These are phyloP conservation scores for Liasis olivaceus DNA, from an alignment of 2,797 vertebrate genomes.

Conservation along the genomic window DNA sequence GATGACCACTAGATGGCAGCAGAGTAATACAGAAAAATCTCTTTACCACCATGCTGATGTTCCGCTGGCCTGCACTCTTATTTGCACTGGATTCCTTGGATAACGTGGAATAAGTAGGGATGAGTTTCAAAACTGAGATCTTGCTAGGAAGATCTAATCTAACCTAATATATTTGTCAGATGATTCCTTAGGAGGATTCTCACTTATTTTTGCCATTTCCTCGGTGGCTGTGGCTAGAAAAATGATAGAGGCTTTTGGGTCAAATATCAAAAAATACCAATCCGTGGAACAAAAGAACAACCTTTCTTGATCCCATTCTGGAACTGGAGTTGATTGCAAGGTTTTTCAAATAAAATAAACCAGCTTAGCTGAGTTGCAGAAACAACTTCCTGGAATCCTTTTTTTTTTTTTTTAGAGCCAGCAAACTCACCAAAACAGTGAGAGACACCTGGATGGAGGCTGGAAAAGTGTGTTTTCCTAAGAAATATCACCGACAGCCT, in stretches of 20 bases:
- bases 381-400: neutral
- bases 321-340: neutral
- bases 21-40: too few relatives aligned
- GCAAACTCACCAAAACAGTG: neutral
- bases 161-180: neutral
- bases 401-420: neutral
- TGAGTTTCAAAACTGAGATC: neutral
- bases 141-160: neutral
- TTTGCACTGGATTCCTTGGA: neutral
- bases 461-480: neutral
- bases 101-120: neutral
- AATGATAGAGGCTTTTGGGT: neutral
- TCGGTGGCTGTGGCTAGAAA: neutral
- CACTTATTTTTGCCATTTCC: neutral
- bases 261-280: neutral
- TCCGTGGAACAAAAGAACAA: neutral
- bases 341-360: neutral
- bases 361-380: neutral
- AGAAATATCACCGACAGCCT: neutral
- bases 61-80: neutral
- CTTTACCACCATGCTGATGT: too few relatives aligned
- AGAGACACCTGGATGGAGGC: slow-evolving; percentile 3
- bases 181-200: neutral
- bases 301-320: neutral
- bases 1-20: neutral